Evolutionary conservation across 1,140 invertebrate genomes (phyloP).

Genomic region (Nylanderia fulva): DNA sequence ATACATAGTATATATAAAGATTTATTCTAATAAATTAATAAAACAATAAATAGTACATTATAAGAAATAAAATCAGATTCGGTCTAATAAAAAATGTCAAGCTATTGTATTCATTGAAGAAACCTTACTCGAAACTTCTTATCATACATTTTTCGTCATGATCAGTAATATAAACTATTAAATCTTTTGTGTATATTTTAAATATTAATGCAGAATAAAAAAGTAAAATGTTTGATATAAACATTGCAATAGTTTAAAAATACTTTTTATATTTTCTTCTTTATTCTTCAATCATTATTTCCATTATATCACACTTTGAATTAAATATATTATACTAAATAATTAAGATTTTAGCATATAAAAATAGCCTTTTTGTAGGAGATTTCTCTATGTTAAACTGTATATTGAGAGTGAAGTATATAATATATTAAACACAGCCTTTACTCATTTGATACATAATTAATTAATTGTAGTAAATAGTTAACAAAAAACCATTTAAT

Average conservation of each 20-base stretch:
- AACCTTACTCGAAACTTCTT: neutral
- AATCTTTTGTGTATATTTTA: neutral
- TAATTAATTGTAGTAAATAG: neutral
- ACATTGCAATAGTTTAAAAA: neutral
- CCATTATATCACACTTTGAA: neutral
- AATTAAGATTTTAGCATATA: constrained; percentile 5
- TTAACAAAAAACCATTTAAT: constrained; percentile 6
- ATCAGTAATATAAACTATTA: neutral
- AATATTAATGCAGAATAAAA: neutral
- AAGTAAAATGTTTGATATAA: neutral
- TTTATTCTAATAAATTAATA: constrained; percentile 6
- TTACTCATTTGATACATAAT: neutral
- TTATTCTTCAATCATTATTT: neutral
- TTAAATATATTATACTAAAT: constrained; percentile 30
- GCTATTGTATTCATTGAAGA: neutral
- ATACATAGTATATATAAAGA: neutral
- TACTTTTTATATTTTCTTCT: neutral
- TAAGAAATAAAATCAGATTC: constrained; percentile 15
- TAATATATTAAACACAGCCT: constrained; percentile 35
- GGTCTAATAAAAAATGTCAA: neutral
- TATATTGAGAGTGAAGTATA: neutral
- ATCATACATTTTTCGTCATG: neutral
- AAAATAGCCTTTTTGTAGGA: constrained; percentile 1
- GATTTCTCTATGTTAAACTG: neutral
- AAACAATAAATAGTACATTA: neutral